Evolutionary conservation across 2,888 invertebrate species (phyloP), one percentile per base, ranked within the genome.

Genomic region (Callyntrura sp.): DNA sequence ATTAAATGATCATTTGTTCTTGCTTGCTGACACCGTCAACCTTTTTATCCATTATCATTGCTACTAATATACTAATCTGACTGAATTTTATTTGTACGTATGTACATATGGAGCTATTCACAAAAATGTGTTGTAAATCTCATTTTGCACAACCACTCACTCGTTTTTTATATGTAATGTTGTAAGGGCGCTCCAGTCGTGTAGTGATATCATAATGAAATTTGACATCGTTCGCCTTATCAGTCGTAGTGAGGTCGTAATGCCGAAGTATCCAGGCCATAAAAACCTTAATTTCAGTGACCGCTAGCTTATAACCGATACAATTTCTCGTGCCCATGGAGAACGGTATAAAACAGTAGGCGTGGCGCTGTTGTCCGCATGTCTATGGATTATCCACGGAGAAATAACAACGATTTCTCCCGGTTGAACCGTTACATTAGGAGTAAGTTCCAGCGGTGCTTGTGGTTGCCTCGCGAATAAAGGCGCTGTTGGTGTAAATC

Each of bases 141-240:
- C n/a, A n/a, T n/a, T n/a, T n/a, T n/a, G n/a, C n/a, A n/a, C n/a
- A n/a, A n/a, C n/a, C n/a, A n/a, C n/a, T n/a, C n/a, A n/a, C n/a
- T n/a, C 55, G 55, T 14, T 35, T 84, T 57, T 76, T 85, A 76
- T 76, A 28, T 14, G 35, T 35, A 6, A 68, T 4, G 12, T 68
- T 35, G 12, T 68, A 68, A 5, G n/a, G 25, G 8, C 68, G 12
- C 1, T 68, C 68, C 3, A 14, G 12, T 25, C 0, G 8, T 3
- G 28, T 4, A 6, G 68, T 28, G 12, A 68, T 11, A 5, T 12
- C 48, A 73, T n/a, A 28, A 6, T 57, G 12, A 11, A 65, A 25
- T 12, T 65, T 65, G 25, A 65, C 65, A 65, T 65, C 65, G 3
- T 65, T 6, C 12, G 9, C 25, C 28, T 28, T 14, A n/a, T 65